A percentile compares a stretch with the other conserved stretches of the same genome.
These are phyloP conservation scores for Orthonychiurus folsomi DNA, from an alignment of 2,888 invertebrate genomes.

Conservation along the genomic window DNA sequence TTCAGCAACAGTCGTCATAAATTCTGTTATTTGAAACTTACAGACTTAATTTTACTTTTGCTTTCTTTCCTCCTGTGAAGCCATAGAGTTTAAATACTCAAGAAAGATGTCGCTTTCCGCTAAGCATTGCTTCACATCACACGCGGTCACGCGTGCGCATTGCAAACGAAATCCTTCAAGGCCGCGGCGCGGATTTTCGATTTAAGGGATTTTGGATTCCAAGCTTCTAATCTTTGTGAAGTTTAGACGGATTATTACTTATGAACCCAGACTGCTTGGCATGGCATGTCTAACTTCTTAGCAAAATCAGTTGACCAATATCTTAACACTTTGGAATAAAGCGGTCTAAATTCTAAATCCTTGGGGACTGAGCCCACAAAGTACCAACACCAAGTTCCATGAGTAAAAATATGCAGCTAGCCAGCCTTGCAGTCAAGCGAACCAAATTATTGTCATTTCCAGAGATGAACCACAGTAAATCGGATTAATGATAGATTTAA, in stretches of 20 bases:
- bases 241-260: too few species aligned
- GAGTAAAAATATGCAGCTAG: not conserved
- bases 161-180: too few species aligned
- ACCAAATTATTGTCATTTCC: not conserved
- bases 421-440: not conserved
- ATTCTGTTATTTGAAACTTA: not conserved
- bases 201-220: too few species aligned
- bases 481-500: not conserved
- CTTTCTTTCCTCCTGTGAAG: not conserved
- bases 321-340: too few species aligned
- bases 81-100: not conserved
- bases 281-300: too few species aligned
- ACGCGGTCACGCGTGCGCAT: too few species aligned
- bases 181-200: too few species aligned
- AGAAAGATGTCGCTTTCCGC: too few species aligned
- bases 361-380: not conserved
- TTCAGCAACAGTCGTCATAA: not conserved
- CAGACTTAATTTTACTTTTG: not conserved
- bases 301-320: too few species aligned
- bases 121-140: too few species aligned
- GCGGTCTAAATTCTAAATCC: not conserved
- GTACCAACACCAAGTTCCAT: not conserved
- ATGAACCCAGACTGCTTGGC: too few species aligned
- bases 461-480: not conserved
- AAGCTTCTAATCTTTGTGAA: too few species aligned